These are phyloP conservation scores for Hypercompe scribonia DNA, from an alignment of 2,888 invertebrate genomes.

Conservation along the genomic window DNA sequence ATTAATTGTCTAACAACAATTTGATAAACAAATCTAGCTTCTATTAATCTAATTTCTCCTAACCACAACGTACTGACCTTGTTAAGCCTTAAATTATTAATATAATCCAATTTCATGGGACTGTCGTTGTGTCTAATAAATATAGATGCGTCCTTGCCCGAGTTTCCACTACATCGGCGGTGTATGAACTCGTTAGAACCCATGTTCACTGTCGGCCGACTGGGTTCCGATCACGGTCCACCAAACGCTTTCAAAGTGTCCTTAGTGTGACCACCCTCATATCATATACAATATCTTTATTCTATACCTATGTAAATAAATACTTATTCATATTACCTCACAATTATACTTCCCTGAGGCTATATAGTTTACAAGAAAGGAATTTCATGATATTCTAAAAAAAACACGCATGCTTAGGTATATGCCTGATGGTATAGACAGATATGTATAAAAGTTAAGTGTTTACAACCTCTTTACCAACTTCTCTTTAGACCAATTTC, in stretches of 20 bases:
- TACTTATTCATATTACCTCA: not conserved
- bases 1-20: not conserved
- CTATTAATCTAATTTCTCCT: not conserved
- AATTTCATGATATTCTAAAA: not conserved
- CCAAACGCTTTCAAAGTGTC: slow-evolving; percentile 76
- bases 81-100: slow-evolving; percentile 38
- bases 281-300: slow-evolving; percentile 45
- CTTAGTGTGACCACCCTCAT: slow-evolving; percentile 47
- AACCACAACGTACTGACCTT: slow-evolving; percentile 16
- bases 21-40: not conserved
- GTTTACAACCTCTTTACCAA: not conserved
- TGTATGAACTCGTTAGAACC: slow-evolving; percentile 73
- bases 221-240: slow-evolving; percentile 72
- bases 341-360: not conserved
- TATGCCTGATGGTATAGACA: not conserved
- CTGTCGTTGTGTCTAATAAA: slow-evolving; percentile 48
- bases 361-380: not conserved
- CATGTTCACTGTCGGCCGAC: slow-evolving; percentile 72
- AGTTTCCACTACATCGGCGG: slow-evolving; percentile 78
- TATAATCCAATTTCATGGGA: slow-evolving; percentile 49
- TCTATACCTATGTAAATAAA: slow-evolving; percentile 20
- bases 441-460: not conserved
- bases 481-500: not conserved
- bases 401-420: not conserved
- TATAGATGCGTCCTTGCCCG: slow-evolving; percentile 74